Percentiles rank a stretch among this genome's conserved stretches.
phyloP scores from a whole-genome alignment of 2,113 vertebrate genomes.

The Picathartes gymnocephalus region DNA sequence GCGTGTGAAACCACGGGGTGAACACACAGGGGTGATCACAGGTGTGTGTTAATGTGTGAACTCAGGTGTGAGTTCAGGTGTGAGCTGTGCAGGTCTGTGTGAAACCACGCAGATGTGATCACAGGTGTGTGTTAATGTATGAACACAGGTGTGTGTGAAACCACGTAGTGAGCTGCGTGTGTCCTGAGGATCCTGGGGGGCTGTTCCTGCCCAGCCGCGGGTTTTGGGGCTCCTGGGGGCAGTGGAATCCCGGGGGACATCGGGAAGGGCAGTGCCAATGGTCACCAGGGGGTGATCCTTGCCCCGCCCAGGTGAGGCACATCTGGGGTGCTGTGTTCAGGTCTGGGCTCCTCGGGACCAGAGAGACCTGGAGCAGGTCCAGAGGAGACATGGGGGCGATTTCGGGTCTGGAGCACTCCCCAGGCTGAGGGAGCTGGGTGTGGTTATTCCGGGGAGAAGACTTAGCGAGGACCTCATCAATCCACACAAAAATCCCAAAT shows the following conservation, averaged over 20 bases:
- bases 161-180: no score
- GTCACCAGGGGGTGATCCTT: no score
- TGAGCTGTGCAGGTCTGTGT: background rate
- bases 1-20: background rate
- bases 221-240: background rate
- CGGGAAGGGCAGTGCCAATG: background rate
- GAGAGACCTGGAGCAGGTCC: background rate
- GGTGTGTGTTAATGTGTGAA: no score
- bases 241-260: accelerated
- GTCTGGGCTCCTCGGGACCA: no score
- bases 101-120: background rate
- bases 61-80: background rate
- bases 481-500: background rate
- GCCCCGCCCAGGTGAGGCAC: background rate
- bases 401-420: background rate
- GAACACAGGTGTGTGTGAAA: no score
- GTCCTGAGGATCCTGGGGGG: background rate
- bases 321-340: background rate
- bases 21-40: no score
- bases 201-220: background rate
- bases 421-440: background rate
- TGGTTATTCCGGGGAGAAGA: background rate
- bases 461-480: background rate
- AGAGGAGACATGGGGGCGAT: background rate
- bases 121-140: no score